Base-by-base conservation (phyloP, 2,113 vertebrate genomes). In the Corvus moneduloides region DNA sequence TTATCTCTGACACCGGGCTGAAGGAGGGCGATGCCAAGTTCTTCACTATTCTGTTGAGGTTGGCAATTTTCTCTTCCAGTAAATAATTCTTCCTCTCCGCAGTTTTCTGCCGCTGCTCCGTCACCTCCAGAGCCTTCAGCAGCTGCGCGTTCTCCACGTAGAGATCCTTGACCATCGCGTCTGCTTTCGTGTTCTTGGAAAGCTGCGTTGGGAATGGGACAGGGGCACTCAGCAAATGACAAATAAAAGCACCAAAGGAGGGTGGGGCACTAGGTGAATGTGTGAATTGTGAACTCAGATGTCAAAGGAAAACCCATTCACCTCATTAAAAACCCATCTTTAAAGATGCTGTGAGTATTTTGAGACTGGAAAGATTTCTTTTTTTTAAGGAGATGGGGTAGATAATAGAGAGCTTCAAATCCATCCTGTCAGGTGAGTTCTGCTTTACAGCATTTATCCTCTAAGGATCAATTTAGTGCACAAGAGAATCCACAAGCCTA, bases 41-140 rank as follows among this genome's bases (percentile, higher is more conserved):
- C 79, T 97, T 98, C 58, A 99, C 98, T 6, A 99, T 99, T n/a
- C 98, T 98, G 91, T 98, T 99, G 39, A 99, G 99, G 95, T 98
- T 99, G 81, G 98, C 98, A 89, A 99, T 99, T 95, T 99, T 99
- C 95, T 99, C 99, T 33, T 99, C 99, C 62, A 99, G 97, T 16
- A 99, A 97, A 95, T 98, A 99, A 98, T 99, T 99, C 85, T 98
- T 99, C 98, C 99, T 99, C 93, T 99, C 99, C 0, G 98, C 95
- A 1, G 98, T 98, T 88, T 98, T 99, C 79, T 99, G 99, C 67
- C 98, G 95, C 95, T 99, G 98, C 92, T 99, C 98, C 0, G 98
- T 99, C 58, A 96, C 96, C 97, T 99, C 98, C 98, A 99, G 95
- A 49, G 98, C 98, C 93, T 99, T 98, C 81, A 99, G 98, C 77